Evolutionary conservation across 1,140 invertebrate genomes (phyloP).

Genomic region (Calliopsis andreniformis): DNA sequence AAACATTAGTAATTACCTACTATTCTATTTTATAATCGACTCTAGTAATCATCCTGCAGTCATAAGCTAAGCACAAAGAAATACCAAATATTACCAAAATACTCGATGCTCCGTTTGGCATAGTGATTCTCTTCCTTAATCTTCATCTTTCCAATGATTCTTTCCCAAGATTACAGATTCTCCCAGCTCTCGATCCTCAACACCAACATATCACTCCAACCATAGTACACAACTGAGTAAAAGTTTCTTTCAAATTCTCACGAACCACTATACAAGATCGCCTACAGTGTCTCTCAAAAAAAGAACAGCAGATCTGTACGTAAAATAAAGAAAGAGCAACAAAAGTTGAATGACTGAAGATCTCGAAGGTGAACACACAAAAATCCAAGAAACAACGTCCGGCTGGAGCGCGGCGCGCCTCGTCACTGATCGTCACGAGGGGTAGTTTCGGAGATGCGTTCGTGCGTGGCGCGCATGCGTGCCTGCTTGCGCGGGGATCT

Average conservation of each 20-base stretch:
- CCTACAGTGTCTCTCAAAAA: no score
- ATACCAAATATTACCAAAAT: constrained; percentile 69
- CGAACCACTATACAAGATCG: no score
- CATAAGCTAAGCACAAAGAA: no score
- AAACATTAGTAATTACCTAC: no score
- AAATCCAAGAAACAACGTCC: constrained; percentile 36
- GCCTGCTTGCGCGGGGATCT: not conserved
- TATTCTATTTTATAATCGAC: no score
- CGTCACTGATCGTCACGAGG: constrained; percentile 54
- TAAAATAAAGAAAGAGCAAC: no score
- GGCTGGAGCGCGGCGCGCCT: constrained; percentile 54
- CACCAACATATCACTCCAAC: not conserved
- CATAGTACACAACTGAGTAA: constrained; percentile 3
- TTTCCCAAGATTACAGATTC: not conserved
- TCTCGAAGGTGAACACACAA: not conserved
- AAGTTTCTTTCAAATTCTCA: no score
- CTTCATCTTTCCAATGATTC: constrained; percentile 67
- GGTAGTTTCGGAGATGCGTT: constrained; percentile 34
- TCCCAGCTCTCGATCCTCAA: not conserved
- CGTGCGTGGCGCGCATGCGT: constrained; percentile 25
- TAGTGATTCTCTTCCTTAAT: constrained; percentile 75
- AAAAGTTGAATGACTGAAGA: not conserved
- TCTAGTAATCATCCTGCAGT: no score
- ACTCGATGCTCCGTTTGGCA: constrained; percentile 71
- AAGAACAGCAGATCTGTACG: no score